phyloP scores from a whole-genome alignment of 64 coral and sea anemone genomes.

The Porites lutea region DNA sequence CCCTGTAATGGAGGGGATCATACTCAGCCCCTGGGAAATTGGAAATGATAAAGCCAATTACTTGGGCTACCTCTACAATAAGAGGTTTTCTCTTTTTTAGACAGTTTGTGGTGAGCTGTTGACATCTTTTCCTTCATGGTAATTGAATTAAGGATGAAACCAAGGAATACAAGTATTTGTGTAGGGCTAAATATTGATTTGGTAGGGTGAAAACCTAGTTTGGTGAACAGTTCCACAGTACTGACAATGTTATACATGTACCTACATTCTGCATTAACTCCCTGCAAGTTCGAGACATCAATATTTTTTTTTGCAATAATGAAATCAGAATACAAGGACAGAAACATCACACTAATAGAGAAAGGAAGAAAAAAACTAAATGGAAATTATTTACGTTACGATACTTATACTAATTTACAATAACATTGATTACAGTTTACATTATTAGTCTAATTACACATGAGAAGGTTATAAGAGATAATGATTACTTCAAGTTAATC shows the following conservation, averaged over 20 bases:
- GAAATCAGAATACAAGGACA: too few relatives aligned
- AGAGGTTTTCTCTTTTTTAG: neutral
- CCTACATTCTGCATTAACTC: constrained; percentile 52
- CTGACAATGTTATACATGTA: constrained; percentile 31
- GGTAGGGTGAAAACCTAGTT: constrained; percentile 45
- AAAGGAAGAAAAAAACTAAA: too few relatives aligned
- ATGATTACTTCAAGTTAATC: too few relatives aligned
- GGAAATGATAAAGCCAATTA: constrained; percentile 48
- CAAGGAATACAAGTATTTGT: constrained; percentile 20
- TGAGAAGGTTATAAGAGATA: too few relatives aligned
- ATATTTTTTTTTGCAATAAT: neutral
- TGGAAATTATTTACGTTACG: too few relatives aligned
- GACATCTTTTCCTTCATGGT: constrained; percentile 23
- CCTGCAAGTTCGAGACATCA: constrained; percentile 72
- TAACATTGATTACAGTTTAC: too few relatives aligned
- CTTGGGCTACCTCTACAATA: constrained; percentile 46
- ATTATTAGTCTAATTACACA: too few relatives aligned
- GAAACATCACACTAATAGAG: too few relatives aligned
- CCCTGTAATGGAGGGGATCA: constrained; percentile 47
- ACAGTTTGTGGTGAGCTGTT: neutral
- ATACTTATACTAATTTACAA: too few relatives aligned
- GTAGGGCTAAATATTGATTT: constrained; percentile 35
- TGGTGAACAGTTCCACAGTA: constrained; percentile 38
- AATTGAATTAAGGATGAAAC: constrained; percentile 42
- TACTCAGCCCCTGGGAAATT: constrained; percentile 34